Conservation (phyloP, 1,140 invertebrate species). For the Helicoverpa armigera region DNA sequence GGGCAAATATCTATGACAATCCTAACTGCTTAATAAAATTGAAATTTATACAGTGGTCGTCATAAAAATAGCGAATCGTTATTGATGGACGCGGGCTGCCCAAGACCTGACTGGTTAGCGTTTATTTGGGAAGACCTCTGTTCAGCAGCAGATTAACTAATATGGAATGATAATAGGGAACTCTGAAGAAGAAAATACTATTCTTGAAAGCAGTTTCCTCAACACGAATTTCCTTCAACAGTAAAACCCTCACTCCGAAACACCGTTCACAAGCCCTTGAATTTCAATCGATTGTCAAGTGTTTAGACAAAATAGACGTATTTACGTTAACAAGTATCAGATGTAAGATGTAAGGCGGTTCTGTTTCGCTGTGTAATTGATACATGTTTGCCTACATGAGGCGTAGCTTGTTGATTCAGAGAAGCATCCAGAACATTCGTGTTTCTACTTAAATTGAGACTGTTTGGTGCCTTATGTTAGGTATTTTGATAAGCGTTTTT, state of each 20-base stretch:
- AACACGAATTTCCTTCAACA: no score
- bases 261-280: not conserved
- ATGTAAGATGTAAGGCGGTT: conserved; percentile 26
- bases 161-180: no score
- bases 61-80: no score
- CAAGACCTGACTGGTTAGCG: no score
- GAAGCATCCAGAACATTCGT: conserved; percentile 18
- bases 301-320: not conserved
- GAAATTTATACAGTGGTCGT: no score
- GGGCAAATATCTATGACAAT: no score
- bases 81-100: no score
- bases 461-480: not conserved
- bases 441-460: not conserved
- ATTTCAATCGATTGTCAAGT: not conserved
- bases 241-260: not conserved
- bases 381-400: conserved; percentile 24
- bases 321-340: not conserved
- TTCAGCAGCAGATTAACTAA: no score
- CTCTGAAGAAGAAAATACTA: no score
- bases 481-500: not conserved
- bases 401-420: conserved; percentile 13
- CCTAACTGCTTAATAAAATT: no score
- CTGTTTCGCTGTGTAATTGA: conserved; percentile 34
- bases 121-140: no score
- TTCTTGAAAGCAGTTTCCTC: no score